phyloP scores from a whole-genome alignment of 2,113 vertebrate species.

The Oxyura jamaicensis region DNA sequence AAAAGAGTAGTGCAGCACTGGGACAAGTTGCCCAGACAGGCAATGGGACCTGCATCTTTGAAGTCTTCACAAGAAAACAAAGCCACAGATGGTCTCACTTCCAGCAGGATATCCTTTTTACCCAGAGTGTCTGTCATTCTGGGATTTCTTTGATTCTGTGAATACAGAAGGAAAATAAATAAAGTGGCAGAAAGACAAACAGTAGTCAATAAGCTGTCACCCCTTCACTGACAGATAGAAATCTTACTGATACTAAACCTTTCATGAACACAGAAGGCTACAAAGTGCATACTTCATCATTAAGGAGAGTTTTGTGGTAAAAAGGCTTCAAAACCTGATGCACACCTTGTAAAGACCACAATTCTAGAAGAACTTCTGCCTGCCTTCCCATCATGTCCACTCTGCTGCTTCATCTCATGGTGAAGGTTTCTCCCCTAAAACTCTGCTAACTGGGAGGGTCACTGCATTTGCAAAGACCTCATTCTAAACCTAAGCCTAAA shows the following conservation, averaged over 20 bases:
- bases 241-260: not conserved
- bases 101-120: not conserved
- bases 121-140: not conserved
- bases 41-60: not conserved
- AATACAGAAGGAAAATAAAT: not conserved
- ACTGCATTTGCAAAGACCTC: not conserved
- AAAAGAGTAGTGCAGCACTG: not conserved
- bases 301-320: not conserved
- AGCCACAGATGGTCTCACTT: not conserved
- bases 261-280: not conserved
- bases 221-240: not conserved
- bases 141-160: not conserved
- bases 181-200: not conserved
- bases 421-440: not conserved
- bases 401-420: not conserved
- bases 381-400: not conserved
- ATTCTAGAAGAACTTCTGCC: not conserved
- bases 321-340: not conserved
- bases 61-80: not conserved
- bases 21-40: not conserved
- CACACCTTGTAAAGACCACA: not conserved
- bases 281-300: not conserved
- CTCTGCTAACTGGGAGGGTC: not conserved
- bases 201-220: not conserved
- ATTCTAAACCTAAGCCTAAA: not conserved